Conservation (phyloP, 1,140 invertebrate genomes). For the Sitophilus oryzae region DNA sequence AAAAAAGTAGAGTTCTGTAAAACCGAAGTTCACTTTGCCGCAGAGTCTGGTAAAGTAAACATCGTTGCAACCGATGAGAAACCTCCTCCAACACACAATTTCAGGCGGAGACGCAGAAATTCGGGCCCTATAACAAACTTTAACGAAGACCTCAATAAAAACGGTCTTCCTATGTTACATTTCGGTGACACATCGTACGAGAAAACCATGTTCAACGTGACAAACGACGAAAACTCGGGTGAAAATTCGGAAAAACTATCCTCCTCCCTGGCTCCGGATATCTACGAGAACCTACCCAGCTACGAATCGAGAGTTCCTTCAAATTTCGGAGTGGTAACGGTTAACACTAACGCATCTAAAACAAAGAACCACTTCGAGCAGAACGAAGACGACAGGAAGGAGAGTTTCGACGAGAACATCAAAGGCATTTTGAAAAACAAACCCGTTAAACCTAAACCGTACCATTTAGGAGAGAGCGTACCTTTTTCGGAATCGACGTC, state of each 20-base stretch:
- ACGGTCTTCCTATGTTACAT: constrained; percentile 45
- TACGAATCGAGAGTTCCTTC: constrained; percentile 9
- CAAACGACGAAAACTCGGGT: constrained; percentile 23
- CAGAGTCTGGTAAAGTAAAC: constrained; percentile 75
- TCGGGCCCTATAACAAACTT: constrained; percentile 25
- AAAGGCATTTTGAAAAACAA: constrained; percentile 67
- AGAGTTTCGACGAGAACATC: constrained; percentile 48
- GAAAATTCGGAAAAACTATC: constrained; percentile 1
- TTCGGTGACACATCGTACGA: constrained; percentile 51
- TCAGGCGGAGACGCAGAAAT: constrained; percentile 56
- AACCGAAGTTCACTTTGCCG: constrained; percentile 78
- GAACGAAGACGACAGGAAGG: constrained; percentile 44
- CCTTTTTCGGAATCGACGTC: constrained; percentile 21
- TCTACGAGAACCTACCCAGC: constrained; percentile 15
- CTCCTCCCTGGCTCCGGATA: neutral
- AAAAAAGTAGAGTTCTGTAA: constrained; percentile 81
- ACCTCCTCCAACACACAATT: constrained; percentile 73
- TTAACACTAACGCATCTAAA: constrained; percentile 31
- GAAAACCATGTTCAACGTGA: constrained; percentile 42
- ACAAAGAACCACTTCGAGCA: constrained; percentile 19
- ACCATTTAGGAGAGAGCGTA: constrained; percentile 56
- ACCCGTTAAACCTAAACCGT: constrained; percentile 61
- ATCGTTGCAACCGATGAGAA: constrained; percentile 83
- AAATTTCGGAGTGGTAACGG: constrained; percentile 34
- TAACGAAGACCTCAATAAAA: constrained; percentile 36